These are phyloP conservation scores for Bos taurus DNA, from an alignment of 2,113 vertebrate species.

Conservation along the genomic window DNA sequence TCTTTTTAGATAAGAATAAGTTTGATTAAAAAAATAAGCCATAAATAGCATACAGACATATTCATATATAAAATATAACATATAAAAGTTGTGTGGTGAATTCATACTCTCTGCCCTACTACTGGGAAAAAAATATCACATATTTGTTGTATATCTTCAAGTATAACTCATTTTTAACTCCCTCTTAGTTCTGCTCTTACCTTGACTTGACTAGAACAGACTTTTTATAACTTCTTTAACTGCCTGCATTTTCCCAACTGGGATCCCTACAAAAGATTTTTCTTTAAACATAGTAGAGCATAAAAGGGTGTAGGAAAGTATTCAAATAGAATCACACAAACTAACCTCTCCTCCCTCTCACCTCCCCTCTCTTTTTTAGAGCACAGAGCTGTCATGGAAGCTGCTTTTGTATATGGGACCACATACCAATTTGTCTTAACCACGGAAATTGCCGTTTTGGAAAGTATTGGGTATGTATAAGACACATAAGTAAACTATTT, in stretches of 20 bases:
- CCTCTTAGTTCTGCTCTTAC: slow-evolving; percentile 1
- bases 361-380: slow-evolving; percentile 78
- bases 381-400: slow-evolving; percentile 95
- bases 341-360: background rate
- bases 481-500: background rate
- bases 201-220: background rate
- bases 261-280: background rate
- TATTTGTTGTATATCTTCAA: background rate
- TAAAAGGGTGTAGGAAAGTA: background rate
- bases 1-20: background rate
- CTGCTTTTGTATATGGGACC: slow-evolving; percentile 92
- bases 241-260: background rate
- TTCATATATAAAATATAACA: background rate
- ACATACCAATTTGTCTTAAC: slow-evolving; percentile 93
- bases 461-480: slow-evolving; percentile 84
- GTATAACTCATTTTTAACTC: background rate
- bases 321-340: background rate
- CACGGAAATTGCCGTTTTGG: slow-evolving; percentile 86
- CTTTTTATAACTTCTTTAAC: background rate
- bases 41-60: background rate
- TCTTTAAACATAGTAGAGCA: background rate
- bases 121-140: background rate
- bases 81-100: background rate
- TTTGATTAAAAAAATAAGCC: background rate
- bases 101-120: background rate